A percentile compares a stretch with the other conserved stretches of the same genome.
These are phyloP conservation scores for Chaetorhynchus papuensis DNA, from an alignment of 2,113 vertebrate species.

Conservation along the genomic window DNA sequence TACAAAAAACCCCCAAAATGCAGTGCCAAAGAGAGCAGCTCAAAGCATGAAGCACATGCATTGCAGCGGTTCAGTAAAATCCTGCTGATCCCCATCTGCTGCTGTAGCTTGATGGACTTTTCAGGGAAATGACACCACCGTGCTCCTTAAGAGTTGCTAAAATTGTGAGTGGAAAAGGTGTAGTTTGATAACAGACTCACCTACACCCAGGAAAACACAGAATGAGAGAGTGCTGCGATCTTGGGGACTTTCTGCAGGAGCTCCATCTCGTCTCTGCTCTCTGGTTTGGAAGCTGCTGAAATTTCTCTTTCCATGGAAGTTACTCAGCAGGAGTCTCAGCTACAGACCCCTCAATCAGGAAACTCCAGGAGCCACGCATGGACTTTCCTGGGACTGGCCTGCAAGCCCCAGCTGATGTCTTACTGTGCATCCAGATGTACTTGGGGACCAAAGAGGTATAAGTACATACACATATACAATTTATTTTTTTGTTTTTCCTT, in stretches of 20 bases:
- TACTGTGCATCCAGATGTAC: not conserved
- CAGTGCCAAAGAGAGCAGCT: not conserved
- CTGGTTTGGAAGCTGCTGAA: not conserved
- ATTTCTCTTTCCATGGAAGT: not conserved
- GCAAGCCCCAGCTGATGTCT: not conserved
- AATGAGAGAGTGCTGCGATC: fast-evolving
- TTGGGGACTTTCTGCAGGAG: not conserved
- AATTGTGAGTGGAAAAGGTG: not conserved
- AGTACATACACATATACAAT: no score
- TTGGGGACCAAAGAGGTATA: not conserved
- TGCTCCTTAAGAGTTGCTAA: not conserved
- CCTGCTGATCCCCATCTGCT: not conserved
- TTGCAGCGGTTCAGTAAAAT: not conserved
- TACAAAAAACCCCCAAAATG: not conserved
- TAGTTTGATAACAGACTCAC: not conserved
- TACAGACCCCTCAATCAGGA: not conserved
- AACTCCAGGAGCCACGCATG: not conserved
- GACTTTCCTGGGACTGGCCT: not conserved
- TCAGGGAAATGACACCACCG: not conserved
- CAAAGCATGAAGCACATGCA: not conserved
- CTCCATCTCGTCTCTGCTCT: fast-evolving
- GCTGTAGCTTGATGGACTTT: not conserved
- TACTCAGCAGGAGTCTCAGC: not conserved
- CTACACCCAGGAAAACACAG: not conserved
- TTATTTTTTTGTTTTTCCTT: not conserved